Evolutionary conservation across 37 sponge, comb jelly and placozoan species (phyloP), one percentile per base, ranked within the genome.

Genomic region (Ianthella basta): DNA sequence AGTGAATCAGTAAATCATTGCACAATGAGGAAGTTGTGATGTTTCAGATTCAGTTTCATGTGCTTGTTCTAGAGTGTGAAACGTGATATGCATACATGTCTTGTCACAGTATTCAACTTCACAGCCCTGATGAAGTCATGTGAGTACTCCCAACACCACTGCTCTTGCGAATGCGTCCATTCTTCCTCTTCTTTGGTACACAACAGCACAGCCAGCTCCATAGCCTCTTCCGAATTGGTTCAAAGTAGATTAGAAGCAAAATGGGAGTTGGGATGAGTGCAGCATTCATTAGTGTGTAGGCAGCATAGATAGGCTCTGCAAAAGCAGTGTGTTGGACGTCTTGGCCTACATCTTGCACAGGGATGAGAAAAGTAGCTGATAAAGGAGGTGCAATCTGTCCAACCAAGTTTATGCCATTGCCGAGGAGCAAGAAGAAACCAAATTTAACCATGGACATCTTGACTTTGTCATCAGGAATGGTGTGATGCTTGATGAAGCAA

Each of bases 401-500:
- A 21, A 64, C 6, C 8, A 64, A 29, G 66, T 64, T 64, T 24
- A 64, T 64, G 23, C 23, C 23, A 30, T 64, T 64, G 29, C 66
- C 66, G 6, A 64, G 14, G 14, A 64, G 66, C 27, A 64, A 30
- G 23, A 64, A 64, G 66, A 64, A 64, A 10, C 66, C 66, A 8
- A 64, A 30, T 64, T 64, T 64, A 24, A 64, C 23, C 66, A 64
- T 64, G 14, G 66, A 24, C 66, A 29, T 64, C n/a, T 64, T 64
- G 29, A 64, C 27, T 16, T 64, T 30, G 6, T 16, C 66, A 64
- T 64, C 66, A 8, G 66, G 23, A 16, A 64, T 64, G 66, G 29
- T 64, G 66, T 16, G 23, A 16, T 16, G 14, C 14, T 30, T 12
- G 12, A 64, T 64, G 66, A 29, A 64, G 23, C 66, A 64, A 24